Conservation (phyloP, 2,797 vertebrate species). For the Microtus californicus region DNA sequence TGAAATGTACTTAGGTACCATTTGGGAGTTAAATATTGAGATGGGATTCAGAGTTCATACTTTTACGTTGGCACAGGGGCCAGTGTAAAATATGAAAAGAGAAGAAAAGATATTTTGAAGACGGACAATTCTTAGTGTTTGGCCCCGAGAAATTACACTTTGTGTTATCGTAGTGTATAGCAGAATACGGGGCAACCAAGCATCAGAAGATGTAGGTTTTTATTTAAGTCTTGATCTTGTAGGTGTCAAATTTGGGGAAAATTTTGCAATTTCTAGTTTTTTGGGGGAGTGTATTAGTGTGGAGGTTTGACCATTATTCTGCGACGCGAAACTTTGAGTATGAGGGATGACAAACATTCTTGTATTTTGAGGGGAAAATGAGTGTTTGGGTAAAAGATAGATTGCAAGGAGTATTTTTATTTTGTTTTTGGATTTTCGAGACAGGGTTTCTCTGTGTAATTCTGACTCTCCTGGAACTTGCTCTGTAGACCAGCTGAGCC, state of each 20-base stretch:
- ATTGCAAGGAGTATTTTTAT: background rate
- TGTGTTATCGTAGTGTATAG: background rate
- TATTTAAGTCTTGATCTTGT: conserved; percentile 1
- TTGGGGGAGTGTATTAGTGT: background rate
- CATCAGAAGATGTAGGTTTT: background rate
- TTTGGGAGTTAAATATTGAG: conserved; percentile 54
- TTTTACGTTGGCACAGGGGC: background rate
- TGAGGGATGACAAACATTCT: conserved; percentile 24
- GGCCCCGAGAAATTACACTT: background rate
- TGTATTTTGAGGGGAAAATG: conserved; percentile 46
- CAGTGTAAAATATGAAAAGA: background rate
- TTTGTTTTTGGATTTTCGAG: background rate
- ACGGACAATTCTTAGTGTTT: background rate
- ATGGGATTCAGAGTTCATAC: conserved; percentile 39
- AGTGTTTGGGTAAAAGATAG: conserved; percentile 19
- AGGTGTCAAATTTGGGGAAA: conserved; percentile 15
- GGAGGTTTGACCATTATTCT: conserved; percentile 8
- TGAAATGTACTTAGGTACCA: background rate
- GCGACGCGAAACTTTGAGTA: background rate
- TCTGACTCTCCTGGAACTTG: background rate
- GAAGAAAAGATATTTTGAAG: conserved; percentile 26
- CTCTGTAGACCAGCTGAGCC: background rate
- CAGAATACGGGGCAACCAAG: background rate
- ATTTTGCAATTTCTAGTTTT: background rate
- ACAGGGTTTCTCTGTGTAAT: background rate